Evolutionary conservation across 2,888 invertebrate species (phyloP), one percentile per base, ranked within the genome.

Genomic region (Trachelus tabidus): DNA sequence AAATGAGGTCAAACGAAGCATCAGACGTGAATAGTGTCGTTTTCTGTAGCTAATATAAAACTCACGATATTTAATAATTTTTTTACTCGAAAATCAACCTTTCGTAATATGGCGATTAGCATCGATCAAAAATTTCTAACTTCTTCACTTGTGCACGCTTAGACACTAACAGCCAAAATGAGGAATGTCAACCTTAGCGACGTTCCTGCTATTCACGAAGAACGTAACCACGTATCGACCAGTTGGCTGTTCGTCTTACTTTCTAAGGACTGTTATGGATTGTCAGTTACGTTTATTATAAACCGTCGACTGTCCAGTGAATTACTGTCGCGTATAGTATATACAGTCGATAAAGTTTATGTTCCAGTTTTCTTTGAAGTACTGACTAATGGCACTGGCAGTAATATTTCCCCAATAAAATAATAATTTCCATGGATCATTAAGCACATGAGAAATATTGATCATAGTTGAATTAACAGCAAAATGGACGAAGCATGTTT

Each of bases 201-300:
- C 56, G 56, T 56, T 56, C 23, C 56, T 56, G 15, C 56, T 56
- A 23, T 56, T 56, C 56, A 56, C 56, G 56, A 56, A 23, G 56
- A 56, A 23, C 56, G 56, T 23, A 23, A 56, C 56, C 23, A 56
- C 71, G 31, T 31, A 71, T 71, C 71, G 71, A 71, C 34, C 71
- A 34, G 71, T 56, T 56, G 56, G 9, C 31, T 31, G 33, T 71
- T 23, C 75, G 79, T 77, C 80, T 80, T 81, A 82, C 82, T 82
- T 82, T 82, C 82, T 82, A 81, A 71, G 75, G 79, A 78, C 76
- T 80, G 79, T 82, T 75, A 82, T 77, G 80, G 78, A 77, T 75
- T 77, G 75, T 74, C 69, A 37, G 73, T 79, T 71, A 71, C 71
- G 71, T 34, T 34, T 15, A 56, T 56, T 56, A 15, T 56, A 56